These are phyloP conservation scores for Corythoichthys intestinalis DNA, from an alignment of 2,113 vertebrate species.

Conservation along the genomic window DNA sequence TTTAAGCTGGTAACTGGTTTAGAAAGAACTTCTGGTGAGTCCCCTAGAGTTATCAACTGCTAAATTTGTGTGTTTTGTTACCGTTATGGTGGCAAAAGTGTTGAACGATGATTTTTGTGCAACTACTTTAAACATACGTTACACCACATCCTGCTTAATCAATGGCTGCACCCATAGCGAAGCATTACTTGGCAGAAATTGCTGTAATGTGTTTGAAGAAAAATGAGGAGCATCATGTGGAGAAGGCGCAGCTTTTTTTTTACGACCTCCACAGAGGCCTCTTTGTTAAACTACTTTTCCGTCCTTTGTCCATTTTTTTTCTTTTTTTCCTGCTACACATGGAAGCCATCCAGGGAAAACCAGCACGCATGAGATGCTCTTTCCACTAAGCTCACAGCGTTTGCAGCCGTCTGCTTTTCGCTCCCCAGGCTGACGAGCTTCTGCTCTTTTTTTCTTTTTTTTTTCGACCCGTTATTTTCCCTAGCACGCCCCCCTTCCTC, in stretches of 20 bases:
- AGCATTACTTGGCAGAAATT: background rate
- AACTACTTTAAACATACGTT: background rate
- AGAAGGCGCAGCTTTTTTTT: background rate
- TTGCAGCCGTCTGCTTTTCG: conserved; percentile 33
- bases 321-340: conserved; percentile 30
- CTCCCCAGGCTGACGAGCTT: conserved; percentile 40
- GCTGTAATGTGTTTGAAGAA: background rate
- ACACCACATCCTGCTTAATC: background rate
- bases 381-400: conserved; percentile 63
- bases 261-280: conserved; percentile 47
- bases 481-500: conserved; percentile 57
- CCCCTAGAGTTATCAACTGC: background rate
- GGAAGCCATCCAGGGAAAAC: conserved; percentile 45
- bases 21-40: background rate
- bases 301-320: conserved; percentile 48
- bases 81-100: background rate
- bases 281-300: conserved; percentile 66
- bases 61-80: background rate
- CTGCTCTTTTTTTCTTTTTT: conserved; percentile 21
- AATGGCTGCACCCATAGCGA: background rate
- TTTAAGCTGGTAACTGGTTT: background rate
- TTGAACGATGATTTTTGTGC: background rate
- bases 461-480: conserved; percentile 15
- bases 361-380: conserved; percentile 47
- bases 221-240: background rate